Conservation (phyloP, 2,888 invertebrate genomes). For the Epicampocera succincta region DNA sequence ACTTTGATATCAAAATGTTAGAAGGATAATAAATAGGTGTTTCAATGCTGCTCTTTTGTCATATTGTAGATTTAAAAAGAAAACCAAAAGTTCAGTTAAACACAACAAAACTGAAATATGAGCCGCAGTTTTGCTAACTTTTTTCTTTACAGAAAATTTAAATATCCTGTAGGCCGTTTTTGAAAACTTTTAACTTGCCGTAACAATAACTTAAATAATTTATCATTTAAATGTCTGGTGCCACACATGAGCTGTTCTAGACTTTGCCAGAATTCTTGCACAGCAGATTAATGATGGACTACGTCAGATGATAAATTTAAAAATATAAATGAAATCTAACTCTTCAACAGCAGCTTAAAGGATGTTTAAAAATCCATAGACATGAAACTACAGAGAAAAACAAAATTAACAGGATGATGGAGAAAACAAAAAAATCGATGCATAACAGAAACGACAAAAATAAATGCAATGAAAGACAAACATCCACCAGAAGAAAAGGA, state of each 20-base stretch:
- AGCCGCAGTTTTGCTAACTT: no score
- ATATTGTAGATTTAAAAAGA: no score
- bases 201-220: slow-evolving; percentile 2
- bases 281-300: slow-evolving; percentile 56
- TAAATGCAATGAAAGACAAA: slow-evolving; percentile 36
- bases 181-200: background rate
- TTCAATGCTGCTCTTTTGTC: no score
- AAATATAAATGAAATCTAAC: slow-evolving; percentile 57
- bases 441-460: background rate
- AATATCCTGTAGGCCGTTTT: background rate
- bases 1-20: no score
- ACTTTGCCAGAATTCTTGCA: background rate
- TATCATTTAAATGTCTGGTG: slow-evolving; percentile 31
- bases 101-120: no score
- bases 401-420: slow-evolving; percentile 8
- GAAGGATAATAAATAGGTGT: no score
- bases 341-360: slow-evolving; percentile 61
- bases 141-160: no score
- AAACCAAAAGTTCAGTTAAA: no score
- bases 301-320: slow-evolving; percentile 40
- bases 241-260: background rate
- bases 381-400: slow-evolving; percentile 13
- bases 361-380: slow-evolving; percentile 34
- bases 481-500: slow-evolving; percentile 11
- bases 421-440: slow-evolving; percentile 28